Evolutionary conservation across 30 jellyfish, hydroid and myxozoan genomes (phyloP), one percentile per base, ranked within the genome.

Genomic region (Cassiopea andromeda): DNA sequence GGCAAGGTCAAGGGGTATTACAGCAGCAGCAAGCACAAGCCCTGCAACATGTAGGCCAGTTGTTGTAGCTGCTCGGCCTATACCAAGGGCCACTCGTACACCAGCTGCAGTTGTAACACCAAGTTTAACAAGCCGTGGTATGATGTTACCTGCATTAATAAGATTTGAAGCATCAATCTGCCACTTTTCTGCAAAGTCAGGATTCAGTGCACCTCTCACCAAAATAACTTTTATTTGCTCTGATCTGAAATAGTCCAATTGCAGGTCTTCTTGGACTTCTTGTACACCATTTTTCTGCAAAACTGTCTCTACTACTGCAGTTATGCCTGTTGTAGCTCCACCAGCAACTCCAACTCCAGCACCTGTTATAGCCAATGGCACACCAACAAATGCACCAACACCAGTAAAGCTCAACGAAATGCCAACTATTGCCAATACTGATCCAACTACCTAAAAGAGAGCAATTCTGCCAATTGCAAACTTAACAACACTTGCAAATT

Each of bases 11-110:
- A 88, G 58, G 3, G 95, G 95, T 9, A 88, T 88, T n/a, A 88
- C 14, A 7, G 72, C 91, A 7, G 87, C 93, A 5, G 90, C 90
- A 59, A 79, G 46, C 12, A 69, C 87, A 77, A 88, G 48, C 2
- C 95, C 95, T 1, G 90, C 95, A 78, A 79, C 87, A 57, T 88
- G 95, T 70, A 88, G 54, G 38, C 90, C 95, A 15, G 91, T 57
- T 50, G 95, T 79, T 19, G 87, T 48, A 27, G 94, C 90, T n/a
- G 84, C 95, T 27, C 95, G 70, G 16, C 85, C 89, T 1, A 78
- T 54, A n/a, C 85, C 94, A 44, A 43, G 13, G 1, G 91, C 90
- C 45, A 88, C 57, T 7, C 90, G 77, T 46, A 68, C 69, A 17
- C 90, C 91, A 38, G 82, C 87, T 15, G 90, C 87, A 60, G 90